These are phyloP conservation scores for Diuraphis noxia DNA, from an alignment of 1,140 invertebrate species.

Conservation along the genomic window DNA sequence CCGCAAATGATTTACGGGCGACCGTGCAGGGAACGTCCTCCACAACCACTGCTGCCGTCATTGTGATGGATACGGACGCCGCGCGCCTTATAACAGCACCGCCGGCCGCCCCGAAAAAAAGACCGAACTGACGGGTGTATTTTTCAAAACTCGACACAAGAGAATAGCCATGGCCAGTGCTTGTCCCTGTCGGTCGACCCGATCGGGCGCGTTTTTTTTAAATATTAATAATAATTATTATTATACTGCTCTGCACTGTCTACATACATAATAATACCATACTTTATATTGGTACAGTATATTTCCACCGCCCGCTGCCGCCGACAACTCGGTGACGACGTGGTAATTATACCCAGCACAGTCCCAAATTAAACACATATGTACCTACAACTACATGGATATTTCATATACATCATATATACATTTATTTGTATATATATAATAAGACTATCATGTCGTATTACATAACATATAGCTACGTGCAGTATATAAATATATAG, in stretches of 20 bases:
- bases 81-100: background rate
- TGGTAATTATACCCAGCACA: background rate
- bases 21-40: slow-evolving; percentile 37
- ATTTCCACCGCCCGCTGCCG: background rate
- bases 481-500: too few species aligned
- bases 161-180: background rate
- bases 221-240: slow-evolving; percentile 8
- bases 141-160: background rate
- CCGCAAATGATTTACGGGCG: slow-evolving; percentile 34
- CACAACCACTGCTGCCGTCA: slow-evolving; percentile 9
- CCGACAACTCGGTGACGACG: background rate
- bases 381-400: background rate
- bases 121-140: background rate
- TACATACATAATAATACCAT: background rate
- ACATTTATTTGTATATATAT: too few species aligned
- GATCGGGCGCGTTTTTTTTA: slow-evolving; percentile 12
- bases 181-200: background rate
- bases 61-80: slow-evolving; percentile 30
- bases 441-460: background rate
- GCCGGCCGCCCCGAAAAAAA: slow-evolving; percentile 27
- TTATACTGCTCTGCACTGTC: background rate
- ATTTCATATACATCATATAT: background rate
- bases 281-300: background rate
- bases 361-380: background rate
- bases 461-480: background rate